Conservation (phyloP, 2,797 vertebrate species). For the Linurgus olivaceus region DNA sequence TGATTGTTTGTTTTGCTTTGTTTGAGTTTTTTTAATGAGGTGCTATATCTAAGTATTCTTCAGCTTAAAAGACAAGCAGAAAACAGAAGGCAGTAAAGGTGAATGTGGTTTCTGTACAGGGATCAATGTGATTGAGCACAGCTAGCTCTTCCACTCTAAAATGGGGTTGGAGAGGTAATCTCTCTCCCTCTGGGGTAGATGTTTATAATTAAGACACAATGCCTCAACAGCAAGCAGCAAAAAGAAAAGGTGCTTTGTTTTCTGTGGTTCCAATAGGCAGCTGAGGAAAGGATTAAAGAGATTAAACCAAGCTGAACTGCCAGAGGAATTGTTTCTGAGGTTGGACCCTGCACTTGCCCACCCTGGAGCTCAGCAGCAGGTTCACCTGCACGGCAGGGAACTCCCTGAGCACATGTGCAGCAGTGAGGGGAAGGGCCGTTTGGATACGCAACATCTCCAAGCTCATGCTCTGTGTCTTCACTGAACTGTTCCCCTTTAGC, state of each 20-base stretch:
- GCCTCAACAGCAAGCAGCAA: not conserved
- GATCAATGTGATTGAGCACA: not conserved
- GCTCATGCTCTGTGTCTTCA: rapidly evolving
- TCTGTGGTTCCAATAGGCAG: not conserved
- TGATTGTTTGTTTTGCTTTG: not conserved
- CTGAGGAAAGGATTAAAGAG: not conserved
- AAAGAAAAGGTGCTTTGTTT: slow-evolving; percentile 1
- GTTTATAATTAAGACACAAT: not conserved
- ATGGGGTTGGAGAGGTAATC: not conserved
- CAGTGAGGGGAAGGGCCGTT: rapidly evolving
- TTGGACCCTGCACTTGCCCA: not conserved
- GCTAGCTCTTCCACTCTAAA: not conserved
- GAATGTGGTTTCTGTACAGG: not conserved
- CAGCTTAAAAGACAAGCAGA: not conserved
- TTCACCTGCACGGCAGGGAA: rapidly evolving
- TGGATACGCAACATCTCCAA: rapidly evolving
- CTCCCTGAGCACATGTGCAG: rapidly evolving
- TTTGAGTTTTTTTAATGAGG: not conserved
- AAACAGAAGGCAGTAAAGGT: not conserved
- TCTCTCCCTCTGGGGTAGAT: not conserved
- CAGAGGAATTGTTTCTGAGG: not conserved
- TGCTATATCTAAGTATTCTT: not conserved
- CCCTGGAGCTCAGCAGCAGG: not conserved
- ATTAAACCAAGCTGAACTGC: not conserved
- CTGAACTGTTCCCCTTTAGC: not conserved